Base-by-base conservation (phyloP, 2,888 invertebrate genomes). In the Athrips mouffetella region DNA sequence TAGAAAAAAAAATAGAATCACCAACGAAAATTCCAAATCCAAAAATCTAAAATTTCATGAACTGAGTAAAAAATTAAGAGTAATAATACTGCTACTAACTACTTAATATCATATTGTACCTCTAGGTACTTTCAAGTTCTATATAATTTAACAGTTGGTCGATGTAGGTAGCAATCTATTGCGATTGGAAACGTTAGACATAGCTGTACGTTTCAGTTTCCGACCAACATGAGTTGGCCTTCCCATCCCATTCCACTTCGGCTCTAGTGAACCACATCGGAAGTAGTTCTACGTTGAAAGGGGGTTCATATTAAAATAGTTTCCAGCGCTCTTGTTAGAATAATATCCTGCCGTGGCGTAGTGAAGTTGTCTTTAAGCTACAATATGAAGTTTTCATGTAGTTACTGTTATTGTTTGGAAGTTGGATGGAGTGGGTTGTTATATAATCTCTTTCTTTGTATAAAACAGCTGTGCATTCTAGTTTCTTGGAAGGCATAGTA, bases 301-400 rank as follows among this genome's bases (percentile, higher is more conserved):
- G 44, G 41, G 49, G 65, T 51, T 58, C 71, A 59, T 16, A 50
- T 47, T 49, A 54, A 48, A 59, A 54, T 67, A 67, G 65, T 51
- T 29, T 47, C 49, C 57, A 61, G 58, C 59, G 58, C 59, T 63
- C 61, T 64, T 65, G 69, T 71, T 69, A 70, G 66, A 63, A 73
- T 72, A 63, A 73, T 72, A 68, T 63, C 58, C 63, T 65, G 65
- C 62, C 59, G 20, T 18, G 18, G 33, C 16, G 11, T 53, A 54
- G 52, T 51, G 49, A 62, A 66, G 60, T 63, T 64, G 58, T 57
- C 59, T 61, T 59, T 23, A 52, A 54, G 49, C 54, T 47, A 48
- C 47, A 47, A 40, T 45, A 47, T 47, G 40, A 40, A 47, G 40
- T 41, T 47, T 40, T 29, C 31, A 41, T 45, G 33, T 45, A 33